phyloP scores from a whole-genome alignment of 2,888 invertebrate species.

The Ellobium chinense region DNA sequence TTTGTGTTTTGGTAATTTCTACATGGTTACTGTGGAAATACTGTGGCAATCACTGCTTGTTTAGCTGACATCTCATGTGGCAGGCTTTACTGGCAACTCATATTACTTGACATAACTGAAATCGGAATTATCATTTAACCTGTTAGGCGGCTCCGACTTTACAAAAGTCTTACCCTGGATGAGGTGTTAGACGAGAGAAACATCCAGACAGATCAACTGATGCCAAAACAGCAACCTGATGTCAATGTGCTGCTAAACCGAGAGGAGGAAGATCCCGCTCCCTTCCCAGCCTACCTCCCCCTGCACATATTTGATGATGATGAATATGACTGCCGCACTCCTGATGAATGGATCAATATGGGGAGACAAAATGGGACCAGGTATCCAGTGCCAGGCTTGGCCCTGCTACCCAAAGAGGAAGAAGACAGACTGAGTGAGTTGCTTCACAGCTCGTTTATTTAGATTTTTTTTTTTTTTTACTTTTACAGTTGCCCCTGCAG shows the following conservation, averaged over 20 bases:
- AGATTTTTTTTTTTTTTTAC: too few relatives aligned
- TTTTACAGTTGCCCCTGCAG: too few relatives aligned
- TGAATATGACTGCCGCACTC: constrained; percentile 84
- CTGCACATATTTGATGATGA: constrained; percentile 86
- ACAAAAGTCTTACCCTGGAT: constrained; percentile 68
- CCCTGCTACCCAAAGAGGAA: constrained; percentile 83
- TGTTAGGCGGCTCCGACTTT: constrained; percentile 75
- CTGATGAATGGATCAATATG: constrained; percentile 87
- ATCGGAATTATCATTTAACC: too few relatives aligned
- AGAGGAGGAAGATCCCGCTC: constrained; percentile 73
- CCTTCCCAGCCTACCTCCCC: constrained; percentile 81
- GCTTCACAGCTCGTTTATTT: too few relatives aligned
- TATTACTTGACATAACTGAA: too few relatives aligned
- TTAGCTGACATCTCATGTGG: too few relatives aligned
- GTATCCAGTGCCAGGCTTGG: constrained; percentile 88
- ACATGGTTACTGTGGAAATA: too few relatives aligned
- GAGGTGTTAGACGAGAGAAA: constrained; percentile 63
- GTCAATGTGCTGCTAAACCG: constrained; percentile 64
- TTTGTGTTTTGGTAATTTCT: too few relatives aligned
- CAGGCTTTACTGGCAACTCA: too few relatives aligned
- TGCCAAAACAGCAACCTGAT: constrained; percentile 74
- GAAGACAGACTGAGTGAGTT: constrained; percentile 59
- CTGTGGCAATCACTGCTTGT: too few relatives aligned
- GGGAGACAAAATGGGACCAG: constrained; percentile 85
- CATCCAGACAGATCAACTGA: constrained; percentile 72